Evolutionary conservation across 2,888 invertebrate genomes (phyloP).

Genomic region (Conops quadrifasciatus): DNA sequence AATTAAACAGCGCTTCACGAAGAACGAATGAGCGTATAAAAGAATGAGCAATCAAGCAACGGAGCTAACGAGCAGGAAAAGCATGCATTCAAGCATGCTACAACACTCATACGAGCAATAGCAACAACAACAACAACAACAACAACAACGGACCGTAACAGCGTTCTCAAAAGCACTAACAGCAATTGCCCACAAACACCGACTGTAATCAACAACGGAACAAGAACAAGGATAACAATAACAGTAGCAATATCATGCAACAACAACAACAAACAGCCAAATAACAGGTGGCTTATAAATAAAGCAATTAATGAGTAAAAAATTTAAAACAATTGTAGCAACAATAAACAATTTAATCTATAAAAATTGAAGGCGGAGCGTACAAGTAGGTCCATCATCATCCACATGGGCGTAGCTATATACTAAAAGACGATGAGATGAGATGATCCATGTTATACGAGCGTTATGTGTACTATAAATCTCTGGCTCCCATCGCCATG

Average conservation of each 20-base stretch:
- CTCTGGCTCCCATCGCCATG: too few species aligned
- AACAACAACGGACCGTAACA: neutral
- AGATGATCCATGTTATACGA: too few species aligned
- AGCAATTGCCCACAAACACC: too few species aligned
- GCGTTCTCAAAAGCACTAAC: neutral
- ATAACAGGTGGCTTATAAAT: neutral
- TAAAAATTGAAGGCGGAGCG: too few species aligned
- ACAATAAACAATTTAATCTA: too few species aligned
- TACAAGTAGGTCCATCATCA: too few species aligned
- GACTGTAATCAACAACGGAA: neutral
- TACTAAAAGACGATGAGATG: too few species aligned
- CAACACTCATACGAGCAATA: neutral
- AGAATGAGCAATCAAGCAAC: slow-evolving; percentile 17
- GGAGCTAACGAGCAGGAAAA: neutral
- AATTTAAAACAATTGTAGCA: too few species aligned
- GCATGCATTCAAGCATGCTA: slow-evolving; percentile 31
- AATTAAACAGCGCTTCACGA: slow-evolving; percentile 31
- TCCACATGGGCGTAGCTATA: too few species aligned
- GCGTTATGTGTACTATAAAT: too few species aligned
- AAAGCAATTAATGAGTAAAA: neutral
- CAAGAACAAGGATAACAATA: neutral
- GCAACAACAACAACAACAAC: slow-evolving; percentile 16
- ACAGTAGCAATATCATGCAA: neutral
- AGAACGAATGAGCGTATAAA: slow-evolving; percentile 14
- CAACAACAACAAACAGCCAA: neutral